A percentile compares a stretch with the other conserved stretches of the same genome.
phyloP scores from a whole-genome alignment of 2,888 invertebrate species.

The Tachina lurida region DNA sequence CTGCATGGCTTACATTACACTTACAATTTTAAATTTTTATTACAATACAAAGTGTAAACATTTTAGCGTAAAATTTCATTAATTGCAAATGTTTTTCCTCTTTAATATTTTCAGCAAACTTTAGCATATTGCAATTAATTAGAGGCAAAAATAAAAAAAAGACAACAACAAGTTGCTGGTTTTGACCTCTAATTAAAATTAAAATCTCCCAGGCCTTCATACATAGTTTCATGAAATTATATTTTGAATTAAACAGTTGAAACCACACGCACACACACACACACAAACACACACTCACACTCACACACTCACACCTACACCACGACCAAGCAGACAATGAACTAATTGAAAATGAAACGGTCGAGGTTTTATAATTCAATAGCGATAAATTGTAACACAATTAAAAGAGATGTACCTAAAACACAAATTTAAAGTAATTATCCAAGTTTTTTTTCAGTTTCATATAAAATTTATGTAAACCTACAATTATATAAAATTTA shows the following conservation, averaged over 20 bases:
- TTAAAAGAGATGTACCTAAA: constrained; percentile 16
- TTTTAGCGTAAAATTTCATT: too few relatives aligned
- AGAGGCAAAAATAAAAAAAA: constrained; percentile 6
- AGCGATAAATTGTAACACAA: constrained; percentile 44
- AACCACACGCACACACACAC: constrained; percentile 16
- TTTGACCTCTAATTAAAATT: constrained; percentile 66
- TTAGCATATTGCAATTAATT: constrained; percentile 9
- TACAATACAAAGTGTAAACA: too few relatives aligned
- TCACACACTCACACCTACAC: constrained; percentile 5
- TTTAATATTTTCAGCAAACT: background rate
- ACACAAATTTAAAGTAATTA: constrained; percentile 19
- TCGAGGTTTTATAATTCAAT: constrained; percentile 38
- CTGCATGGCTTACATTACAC: too few relatives aligned
- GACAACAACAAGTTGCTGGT: constrained; percentile 28
- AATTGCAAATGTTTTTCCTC: too few relatives aligned
- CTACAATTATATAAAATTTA: constrained; percentile 29
- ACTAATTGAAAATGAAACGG: constrained; percentile 47
- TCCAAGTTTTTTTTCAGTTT: background rate
- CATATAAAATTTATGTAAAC: constrained; percentile 8
- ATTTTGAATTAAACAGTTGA: constrained; percentile 39
- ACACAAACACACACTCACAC: constrained; percentile 10
- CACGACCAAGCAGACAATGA: constrained; percentile 16
- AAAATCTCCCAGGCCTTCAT: constrained; percentile 17
- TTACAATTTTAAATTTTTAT: too few relatives aligned
- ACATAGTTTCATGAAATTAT: constrained; percentile 5